Evolutionary conservation across 2,797 vertebrate species (phyloP).

Genomic region (Amblyopsis hoosieri): DNA sequence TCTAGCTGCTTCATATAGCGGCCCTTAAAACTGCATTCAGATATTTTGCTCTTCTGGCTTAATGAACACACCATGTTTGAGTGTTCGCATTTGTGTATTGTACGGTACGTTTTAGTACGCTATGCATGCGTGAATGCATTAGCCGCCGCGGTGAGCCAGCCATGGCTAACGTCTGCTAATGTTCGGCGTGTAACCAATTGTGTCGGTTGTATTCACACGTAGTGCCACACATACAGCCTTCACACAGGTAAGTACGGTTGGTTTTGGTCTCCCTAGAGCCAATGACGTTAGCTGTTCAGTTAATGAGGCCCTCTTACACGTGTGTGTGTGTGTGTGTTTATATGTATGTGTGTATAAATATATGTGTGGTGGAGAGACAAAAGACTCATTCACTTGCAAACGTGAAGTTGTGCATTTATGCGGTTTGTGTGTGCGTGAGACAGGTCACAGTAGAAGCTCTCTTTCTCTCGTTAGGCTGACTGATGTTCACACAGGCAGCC

Average conservation of each 20-base stretch:
- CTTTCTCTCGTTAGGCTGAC: slow-evolving; percentile 74
- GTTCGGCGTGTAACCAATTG: slow-evolving; percentile 37
- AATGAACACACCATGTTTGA: slow-evolving; percentile 1
- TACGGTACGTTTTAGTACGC: slow-evolving; percentile 1
- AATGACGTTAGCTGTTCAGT: slow-evolving; percentile 32
- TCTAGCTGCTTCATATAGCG: background rate
- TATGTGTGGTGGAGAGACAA: slow-evolving; percentile 6
- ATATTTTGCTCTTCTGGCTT: background rate
- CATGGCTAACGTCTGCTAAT: slow-evolving; percentile 28
- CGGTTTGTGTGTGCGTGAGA: slow-evolving; percentile 12
- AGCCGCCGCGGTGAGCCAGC: background rate
- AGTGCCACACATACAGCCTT: slow-evolving; percentile 5
- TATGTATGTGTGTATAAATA: slow-evolving; percentile 9
- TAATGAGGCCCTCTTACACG: slow-evolving; percentile 58
- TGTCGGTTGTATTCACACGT: slow-evolving; percentile 28
- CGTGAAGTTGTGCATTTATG: slow-evolving; percentile 29
- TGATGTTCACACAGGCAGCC: slow-evolving; percentile 77
- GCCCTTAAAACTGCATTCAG: background rate
- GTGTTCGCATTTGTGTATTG: background rate
- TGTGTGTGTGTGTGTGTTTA: slow-evolving; percentile 3
- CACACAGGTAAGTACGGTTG: slow-evolving; percentile 52
- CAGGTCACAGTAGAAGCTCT: slow-evolving; percentile 38
- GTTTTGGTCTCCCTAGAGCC: slow-evolving; percentile 50
- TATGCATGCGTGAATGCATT: too few species aligned
- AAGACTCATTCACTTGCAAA: slow-evolving; percentile 32